Evolutionary conservation across 1,140 invertebrate species (phyloP).

Genomic region (Triops cancriformis): DNA sequence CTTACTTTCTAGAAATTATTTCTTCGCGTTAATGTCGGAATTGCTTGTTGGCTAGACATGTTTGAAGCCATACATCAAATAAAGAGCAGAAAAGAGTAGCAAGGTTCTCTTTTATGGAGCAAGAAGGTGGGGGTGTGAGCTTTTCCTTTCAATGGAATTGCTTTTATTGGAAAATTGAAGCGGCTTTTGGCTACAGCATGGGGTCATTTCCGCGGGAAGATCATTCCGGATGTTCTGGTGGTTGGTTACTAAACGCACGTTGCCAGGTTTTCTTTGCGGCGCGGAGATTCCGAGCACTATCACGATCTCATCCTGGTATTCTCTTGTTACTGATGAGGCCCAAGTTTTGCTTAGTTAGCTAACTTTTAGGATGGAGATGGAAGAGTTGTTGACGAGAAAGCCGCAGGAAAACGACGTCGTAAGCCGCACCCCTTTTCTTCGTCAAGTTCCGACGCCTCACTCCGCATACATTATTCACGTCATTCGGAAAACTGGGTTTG

Average conservation of each 20-base stretch:
- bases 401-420: neutral
- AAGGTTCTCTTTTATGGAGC: neutral
- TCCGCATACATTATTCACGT: neutral
- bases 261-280: neutral
- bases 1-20: too few relatives aligned
- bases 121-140: neutral
- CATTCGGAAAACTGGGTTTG: neutral
- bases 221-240: constrained; percentile 8
- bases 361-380: neutral
- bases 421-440: neutral
- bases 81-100: too few relatives aligned
- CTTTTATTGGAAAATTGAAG: constrained; percentile 6
- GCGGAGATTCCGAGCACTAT: neutral
- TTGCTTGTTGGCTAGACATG: too few relatives aligned
- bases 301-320: neutral
- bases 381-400: neutral
- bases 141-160: neutral
- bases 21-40: too few relatives aligned
- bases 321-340: neutral
- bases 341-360: neutral
- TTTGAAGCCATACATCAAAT: too few relatives aligned
- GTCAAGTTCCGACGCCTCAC: neutral
- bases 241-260: neutral
- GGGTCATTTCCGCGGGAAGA: constrained; percentile 2
- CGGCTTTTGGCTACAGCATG: constrained; percentile 1